Evolutionary conservation across 2,888 invertebrate species (phyloP).

Genomic region (Cephus rjabovi): DNA sequence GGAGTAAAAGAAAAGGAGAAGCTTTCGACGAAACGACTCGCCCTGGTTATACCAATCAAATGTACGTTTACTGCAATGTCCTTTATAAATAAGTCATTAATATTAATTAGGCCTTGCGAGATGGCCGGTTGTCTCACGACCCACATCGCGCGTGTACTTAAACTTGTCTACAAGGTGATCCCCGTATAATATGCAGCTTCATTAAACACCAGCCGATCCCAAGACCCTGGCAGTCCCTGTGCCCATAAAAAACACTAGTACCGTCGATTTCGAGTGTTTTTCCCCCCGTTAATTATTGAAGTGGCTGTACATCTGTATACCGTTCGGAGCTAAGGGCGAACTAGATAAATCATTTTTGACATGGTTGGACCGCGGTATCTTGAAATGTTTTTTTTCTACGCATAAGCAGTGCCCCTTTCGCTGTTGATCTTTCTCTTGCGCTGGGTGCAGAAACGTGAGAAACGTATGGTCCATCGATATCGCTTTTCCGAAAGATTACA

Average conservation of each 20-base stretch:
- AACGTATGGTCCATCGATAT: background rate
- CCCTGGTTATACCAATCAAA: constrained; percentile 32
- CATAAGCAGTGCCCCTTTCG: background rate
- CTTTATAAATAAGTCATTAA: constrained; percentile 23
- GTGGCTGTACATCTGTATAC: background rate
- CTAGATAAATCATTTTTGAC: background rate
- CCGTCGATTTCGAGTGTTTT: background rate
- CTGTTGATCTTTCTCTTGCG: too few species aligned
- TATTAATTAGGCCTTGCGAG: constrained; percentile 1
- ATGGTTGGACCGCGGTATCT: background rate
- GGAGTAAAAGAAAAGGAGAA: background rate
- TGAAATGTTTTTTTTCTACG: background rate
- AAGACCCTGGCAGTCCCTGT: background rate
- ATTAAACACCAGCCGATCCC: constrained; percentile 13
- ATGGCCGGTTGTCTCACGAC: background rate
- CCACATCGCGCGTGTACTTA: constrained; percentile 12
- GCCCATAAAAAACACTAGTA: background rate
- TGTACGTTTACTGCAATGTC: constrained; percentile 37
- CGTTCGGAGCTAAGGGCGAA: background rate
- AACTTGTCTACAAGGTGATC: constrained; percentile 23
- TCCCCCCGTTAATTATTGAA: background rate
- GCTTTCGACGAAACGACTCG: background rate
- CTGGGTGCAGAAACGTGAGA: background rate
- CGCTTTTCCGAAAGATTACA: too few species aligned
- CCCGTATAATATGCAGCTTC: constrained; percentile 21